Evolutionary conservation across 2,888 invertebrate species (phyloP).

Genomic region (Acleris holmiana): DNA sequence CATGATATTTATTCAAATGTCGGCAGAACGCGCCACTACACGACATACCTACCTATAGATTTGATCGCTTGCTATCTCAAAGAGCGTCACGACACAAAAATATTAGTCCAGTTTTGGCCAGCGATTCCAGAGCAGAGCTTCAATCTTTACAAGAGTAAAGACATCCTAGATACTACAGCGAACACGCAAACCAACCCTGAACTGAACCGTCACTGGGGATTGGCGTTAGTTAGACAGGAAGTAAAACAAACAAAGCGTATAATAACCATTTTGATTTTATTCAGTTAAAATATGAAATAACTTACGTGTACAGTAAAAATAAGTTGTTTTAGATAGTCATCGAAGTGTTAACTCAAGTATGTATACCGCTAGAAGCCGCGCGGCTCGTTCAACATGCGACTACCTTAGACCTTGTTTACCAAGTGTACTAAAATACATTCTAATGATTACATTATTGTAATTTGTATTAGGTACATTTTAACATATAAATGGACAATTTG

Average conservation of each 20-base stretch:
- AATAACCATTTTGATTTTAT: conserved; percentile 84
- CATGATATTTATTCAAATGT: no score
- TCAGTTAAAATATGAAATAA: conserved; percentile 85
- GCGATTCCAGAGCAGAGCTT: no score
- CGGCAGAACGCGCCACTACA: no score
- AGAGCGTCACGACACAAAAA: no score
- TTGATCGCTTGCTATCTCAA: no score
- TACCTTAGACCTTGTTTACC: conserved; percentile 66
- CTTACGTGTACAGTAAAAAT: conserved; percentile 84
- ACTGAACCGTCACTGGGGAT: no score
- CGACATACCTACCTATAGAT: no score
- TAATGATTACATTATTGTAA: conserved; percentile 83
- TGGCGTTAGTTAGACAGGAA: neutral
- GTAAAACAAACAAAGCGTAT: conserved; percentile 59
- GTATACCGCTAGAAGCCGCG: conserved; percentile 65
- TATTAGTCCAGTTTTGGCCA: no score
- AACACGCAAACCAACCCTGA: no score
- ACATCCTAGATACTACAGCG: no score
- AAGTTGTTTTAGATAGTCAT: conserved; percentile 79
- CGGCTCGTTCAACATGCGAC: conserved; percentile 59
- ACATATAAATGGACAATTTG: conserved; percentile 85
- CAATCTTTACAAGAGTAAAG: no score
- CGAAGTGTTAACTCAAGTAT: conserved; percentile 61
- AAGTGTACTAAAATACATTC: conserved; percentile 75
- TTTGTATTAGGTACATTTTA: conserved; percentile 81